Evolutionary conservation across 2,113 vertebrate species (phyloP), one percentile per base, ranked within the genome.

Genomic region (Synodontis membranacea): DNA sequence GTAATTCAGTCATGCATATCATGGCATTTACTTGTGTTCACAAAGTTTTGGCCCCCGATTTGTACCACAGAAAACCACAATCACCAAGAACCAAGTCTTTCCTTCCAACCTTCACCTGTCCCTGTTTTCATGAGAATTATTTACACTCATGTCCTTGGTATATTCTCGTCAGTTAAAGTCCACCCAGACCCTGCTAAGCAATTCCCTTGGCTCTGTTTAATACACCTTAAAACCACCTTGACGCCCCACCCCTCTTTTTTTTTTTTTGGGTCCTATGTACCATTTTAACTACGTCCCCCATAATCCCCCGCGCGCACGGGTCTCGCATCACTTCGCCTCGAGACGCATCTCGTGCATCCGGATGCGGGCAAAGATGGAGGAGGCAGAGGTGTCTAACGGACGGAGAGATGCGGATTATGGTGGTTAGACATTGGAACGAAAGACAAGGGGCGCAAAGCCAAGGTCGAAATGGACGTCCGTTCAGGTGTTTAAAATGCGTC

Each of bases 321-420:
- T 56, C 79, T 86, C 86, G 56, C 54, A 78, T 76, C 75, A 64
- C 42, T 83, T 83, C 48, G 68, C 70, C 48, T 50, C 17, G 86
- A 83, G 86, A 83, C 74, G 80, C 81, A 80, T 72, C 84, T 80
- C 75, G 89, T 86, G 88, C 80, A 76, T 84, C 82, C 86, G 93
- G 94, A 94, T 95, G 93, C 92, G 83, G 91, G 90, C 87, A 89
- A 82, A 92, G 93, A 94, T 93, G 93, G 92, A 92, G 91, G 93
- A 93, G 91, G 90, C 86, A 90, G 92, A 90, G 90, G 88, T 87
- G 84, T 88, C 19, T 87, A 88, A 83, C 42, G 90, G 64, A 86
- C 50, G 82, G 80, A 90, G 85, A 91, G 93, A 94, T 93, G 93
- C 92, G 92, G 92, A 94, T 93, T 91, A 90, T 87, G 88, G 88